A percentile compares a stretch with the other conserved stretches of the same genome.
Evolutionary conservation across 2,113 vertebrate species (phyloP).

Genomic region (Halichoeres trimaculatus): DNA sequence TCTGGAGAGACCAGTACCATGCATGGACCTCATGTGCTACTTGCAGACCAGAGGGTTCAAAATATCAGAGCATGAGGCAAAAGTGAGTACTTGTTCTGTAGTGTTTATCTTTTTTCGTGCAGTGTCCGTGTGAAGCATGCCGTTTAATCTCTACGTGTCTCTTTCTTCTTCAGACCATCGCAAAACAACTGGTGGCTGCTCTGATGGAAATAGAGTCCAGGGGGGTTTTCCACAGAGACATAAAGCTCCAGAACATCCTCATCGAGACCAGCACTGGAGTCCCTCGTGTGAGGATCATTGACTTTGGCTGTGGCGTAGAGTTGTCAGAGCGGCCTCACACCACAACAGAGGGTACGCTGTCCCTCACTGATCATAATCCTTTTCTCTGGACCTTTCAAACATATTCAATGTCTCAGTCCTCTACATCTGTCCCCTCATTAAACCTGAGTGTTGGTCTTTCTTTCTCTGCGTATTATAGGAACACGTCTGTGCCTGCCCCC

Average conservation of each 20-base stretch:
- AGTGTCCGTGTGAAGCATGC: background rate
- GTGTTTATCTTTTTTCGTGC: too few species aligned
- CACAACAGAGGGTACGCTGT: background rate
- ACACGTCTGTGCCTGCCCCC: background rate
- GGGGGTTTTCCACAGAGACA: slow-evolving; percentile 16
- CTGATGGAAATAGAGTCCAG: background rate
- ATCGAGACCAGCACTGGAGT: background rate
- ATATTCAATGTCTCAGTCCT: background rate
- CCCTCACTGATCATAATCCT: too few species aligned
- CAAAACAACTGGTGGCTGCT: slow-evolving; percentile 12
- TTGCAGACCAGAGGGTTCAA: accelerated
- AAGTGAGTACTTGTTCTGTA: slow-evolving; percentile 2
- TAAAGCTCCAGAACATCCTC: slow-evolving; percentile 12
- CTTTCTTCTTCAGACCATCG: background rate
- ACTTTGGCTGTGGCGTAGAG: slow-evolving; percentile 21
- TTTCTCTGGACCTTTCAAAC: background rate
- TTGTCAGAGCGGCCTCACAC: background rate
- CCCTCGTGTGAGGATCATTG: slow-evolving; percentile 9
- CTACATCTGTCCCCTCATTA: background rate
- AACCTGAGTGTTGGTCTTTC: background rate
- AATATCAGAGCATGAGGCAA: background rate
- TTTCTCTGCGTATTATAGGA: background rate
- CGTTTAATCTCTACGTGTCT: background rate
- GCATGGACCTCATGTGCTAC: background rate
- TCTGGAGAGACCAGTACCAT: slow-evolving; percentile 18